These are phyloP conservation scores for Coluber constrictor DNA, from an alignment of 2,797 vertebrate genomes.

Conservation along the genomic window DNA sequence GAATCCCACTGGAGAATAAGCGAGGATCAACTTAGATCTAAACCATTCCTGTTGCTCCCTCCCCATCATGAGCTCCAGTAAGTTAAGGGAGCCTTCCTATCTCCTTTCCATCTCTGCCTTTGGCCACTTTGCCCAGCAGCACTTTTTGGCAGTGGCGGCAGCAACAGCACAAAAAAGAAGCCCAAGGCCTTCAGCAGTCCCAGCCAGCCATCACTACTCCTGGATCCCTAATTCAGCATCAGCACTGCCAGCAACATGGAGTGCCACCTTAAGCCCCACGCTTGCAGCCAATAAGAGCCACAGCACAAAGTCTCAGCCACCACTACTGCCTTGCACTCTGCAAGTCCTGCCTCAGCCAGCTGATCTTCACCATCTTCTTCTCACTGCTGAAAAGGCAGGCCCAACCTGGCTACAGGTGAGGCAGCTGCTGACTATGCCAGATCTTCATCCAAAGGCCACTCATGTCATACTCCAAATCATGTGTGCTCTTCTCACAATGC, in stretches of 20 bases:
- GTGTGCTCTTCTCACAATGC: neutral
- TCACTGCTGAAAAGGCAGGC: neutral
- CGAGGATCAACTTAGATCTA: neutral
- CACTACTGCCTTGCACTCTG: neutral
- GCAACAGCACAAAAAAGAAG: neutral
- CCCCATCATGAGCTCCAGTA: neutral
- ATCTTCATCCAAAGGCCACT: neutral
- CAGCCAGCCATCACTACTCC: neutral
- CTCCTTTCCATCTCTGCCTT: neutral
- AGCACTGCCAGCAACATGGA: neutral
- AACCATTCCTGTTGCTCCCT: neutral
- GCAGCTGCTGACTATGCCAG: neutral
- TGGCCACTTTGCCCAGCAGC: neutral
- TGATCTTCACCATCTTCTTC: neutral
- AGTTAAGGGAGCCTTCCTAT: neutral
- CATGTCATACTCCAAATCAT: neutral
- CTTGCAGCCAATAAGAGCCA: neutral
- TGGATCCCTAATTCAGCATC: neutral
- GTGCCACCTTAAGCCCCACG: neutral
- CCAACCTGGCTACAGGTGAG: neutral
- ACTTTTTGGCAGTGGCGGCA: fast-evolving
- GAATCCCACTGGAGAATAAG: neutral
- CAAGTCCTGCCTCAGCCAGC: neutral
- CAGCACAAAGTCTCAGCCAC: neutral
- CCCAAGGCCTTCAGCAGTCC: neutral